Evolutionary conservation across 2,113 vertebrate genomes (phyloP).

Genomic region (Nesoenas mayeri): DNA sequence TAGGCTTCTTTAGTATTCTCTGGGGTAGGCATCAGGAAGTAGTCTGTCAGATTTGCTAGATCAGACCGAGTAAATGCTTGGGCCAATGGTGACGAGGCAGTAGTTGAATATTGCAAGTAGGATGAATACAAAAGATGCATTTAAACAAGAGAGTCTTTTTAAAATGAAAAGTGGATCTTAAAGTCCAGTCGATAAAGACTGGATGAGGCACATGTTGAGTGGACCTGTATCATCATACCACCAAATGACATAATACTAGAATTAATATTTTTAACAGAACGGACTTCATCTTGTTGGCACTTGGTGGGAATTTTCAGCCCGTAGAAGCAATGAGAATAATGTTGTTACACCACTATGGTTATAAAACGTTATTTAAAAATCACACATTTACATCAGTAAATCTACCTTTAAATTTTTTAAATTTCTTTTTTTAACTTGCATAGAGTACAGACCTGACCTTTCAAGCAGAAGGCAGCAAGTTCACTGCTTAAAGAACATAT

Average conservation of each 20-base stretch:
- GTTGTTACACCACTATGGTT: background rate
- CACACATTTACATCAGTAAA: background rate
- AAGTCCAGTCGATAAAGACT: background rate
- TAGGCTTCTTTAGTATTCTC: background rate
- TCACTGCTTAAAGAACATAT: background rate
- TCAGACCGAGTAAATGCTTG: accelerated
- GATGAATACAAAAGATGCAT: background rate
- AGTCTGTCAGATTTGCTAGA: background rate
- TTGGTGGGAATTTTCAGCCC: background rate
- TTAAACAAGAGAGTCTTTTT: background rate
- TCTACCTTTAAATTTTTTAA: background rate
- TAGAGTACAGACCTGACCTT: background rate
- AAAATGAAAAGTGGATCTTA: background rate
- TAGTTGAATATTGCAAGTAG: background rate
- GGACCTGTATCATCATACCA: background rate
- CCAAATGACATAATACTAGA: background rate
- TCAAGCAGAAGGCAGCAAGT: background rate
- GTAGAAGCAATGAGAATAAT: background rate
- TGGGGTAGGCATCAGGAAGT: background rate
- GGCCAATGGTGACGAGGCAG: background rate
- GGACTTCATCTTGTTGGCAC: background rate
- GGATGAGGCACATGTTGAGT: accelerated
- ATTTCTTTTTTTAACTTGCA: background rate
- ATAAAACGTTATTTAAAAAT: accelerated
- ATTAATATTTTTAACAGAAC: background rate